phyloP scores from a whole-genome alignment of 2,888 invertebrate species.

The Melanchra persicariae region DNA sequence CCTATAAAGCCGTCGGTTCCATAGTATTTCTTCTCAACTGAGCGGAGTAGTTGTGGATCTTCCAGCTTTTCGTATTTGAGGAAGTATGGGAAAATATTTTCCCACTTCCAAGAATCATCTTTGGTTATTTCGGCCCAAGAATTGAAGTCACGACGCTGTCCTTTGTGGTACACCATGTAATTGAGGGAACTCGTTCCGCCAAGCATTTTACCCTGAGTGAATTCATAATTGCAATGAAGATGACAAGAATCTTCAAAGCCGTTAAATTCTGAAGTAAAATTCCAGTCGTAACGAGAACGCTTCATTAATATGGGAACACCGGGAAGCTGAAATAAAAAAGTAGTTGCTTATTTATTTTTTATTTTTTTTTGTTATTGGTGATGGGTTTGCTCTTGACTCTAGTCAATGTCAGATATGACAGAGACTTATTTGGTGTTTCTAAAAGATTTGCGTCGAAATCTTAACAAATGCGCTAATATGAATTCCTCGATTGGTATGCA shows the following conservation, averaged over 20 bases:
- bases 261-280: slow-evolving; percentile 69
- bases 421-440: too few relatives aligned
- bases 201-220: slow-evolving; percentile 73
- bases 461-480: too few relatives aligned
- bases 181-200: slow-evolving; percentile 76
- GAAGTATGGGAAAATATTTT: slow-evolving; percentile 71
- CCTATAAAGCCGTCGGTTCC: slow-evolving; percentile 65
- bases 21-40: slow-evolving; percentile 59
- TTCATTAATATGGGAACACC: slow-evolving; percentile 64
- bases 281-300: slow-evolving; percentile 69
- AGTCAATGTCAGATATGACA: too few relatives aligned
- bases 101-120: slow-evolving; percentile 72
- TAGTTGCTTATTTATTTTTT: not conserved
- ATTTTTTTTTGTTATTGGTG: too few relatives aligned
- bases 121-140: slow-evolving; percentile 66
- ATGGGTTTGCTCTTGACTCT: too few relatives aligned
- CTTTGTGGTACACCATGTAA: slow-evolving; percentile 72
- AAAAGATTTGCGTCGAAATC: not conserved
- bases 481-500: not conserved
- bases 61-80: slow-evolving; percentile 70
- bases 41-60: slow-evolving; percentile 57
- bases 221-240: slow-evolving; percentile 46
- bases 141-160: slow-evolving; percentile 71
- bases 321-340: slow-evolving; percentile 67
- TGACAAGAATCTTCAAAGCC: slow-evolving; percentile 56